These are phyloP conservation scores for Axea sp. DNA, from an alignment of 2,888 invertebrate species.

Conservation along the genomic window DNA sequence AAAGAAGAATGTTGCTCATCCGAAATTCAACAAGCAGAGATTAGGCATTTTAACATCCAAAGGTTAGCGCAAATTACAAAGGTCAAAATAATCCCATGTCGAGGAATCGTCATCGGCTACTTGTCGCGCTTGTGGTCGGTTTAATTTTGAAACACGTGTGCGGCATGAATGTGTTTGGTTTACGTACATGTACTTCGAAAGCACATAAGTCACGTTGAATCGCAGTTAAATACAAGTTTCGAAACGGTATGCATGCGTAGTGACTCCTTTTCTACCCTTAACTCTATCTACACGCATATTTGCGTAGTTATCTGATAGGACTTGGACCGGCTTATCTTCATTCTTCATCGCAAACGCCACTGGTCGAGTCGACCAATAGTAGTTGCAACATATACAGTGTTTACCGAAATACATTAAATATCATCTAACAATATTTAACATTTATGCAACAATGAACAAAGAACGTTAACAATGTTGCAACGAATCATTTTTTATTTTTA, in stretches of 20 bases:
- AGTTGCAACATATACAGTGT: slow-evolving; percentile 35
- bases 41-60: too few species aligned
- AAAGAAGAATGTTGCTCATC: too few species aligned
- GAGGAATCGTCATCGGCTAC: slow-evolving; percentile 59
- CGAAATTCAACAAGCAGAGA: too few species aligned
- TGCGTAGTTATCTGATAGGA: slow-evolving; percentile 72
- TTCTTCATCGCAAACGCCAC: slow-evolving; percentile 69
- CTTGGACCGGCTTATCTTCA: slow-evolving; percentile 69
- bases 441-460: too few species aligned
- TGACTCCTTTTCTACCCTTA: slow-evolving; percentile 64
- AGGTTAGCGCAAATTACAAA: too few species aligned
- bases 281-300: slow-evolving; percentile 66
- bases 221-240: slow-evolving; percentile 64
- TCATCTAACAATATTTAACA: slow-evolving; percentile 5
- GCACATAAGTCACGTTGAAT: slow-evolving; percentile 44
- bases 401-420: slow-evolving; percentile 55
- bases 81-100: slow-evolving; percentile 63
- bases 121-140: slow-evolving; percentile 66
- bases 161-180: slow-evolving; percentile 14
- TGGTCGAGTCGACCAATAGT: slow-evolving; percentile 69
- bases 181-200: slow-evolving; percentile 13
- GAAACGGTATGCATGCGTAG: slow-evolving; percentile 62
- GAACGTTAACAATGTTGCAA: too few species aligned
- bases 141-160: slow-evolving; percentile 29
- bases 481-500: too few species aligned